Base-by-base conservation (phyloP, 2,888 invertebrate species). In the Portevinia maculata region DNA sequence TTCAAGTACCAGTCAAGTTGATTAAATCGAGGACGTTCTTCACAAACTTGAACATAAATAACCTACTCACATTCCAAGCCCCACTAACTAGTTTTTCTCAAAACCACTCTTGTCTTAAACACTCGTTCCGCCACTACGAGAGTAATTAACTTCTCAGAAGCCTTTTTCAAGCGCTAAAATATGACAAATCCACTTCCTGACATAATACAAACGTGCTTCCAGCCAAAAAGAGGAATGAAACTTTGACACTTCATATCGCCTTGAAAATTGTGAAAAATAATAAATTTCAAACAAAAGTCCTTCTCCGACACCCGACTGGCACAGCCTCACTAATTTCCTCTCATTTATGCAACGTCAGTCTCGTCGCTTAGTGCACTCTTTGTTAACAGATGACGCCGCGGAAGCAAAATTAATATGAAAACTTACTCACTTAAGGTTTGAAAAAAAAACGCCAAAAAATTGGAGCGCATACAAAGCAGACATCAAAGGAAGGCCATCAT, bases 401-500 rank as follows among this genome's bases (percentile, higher is more conserved):
- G 64, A 59, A 60, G 57, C 19, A 30, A 65, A 76, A 76, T 76
- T 76, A 75, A 81, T 70, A 70, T 64, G 48, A 65, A 70, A 81
- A 76, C 75, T 75, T 70, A 17, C 37, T 50, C 53, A 13, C 59
- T 37, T 30, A 13, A 52, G 44, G 50, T 1, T 21, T 48, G 17
- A n/a, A n/a, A 19, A 19, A 32, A 2, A 15, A 15, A 39, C 32
- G 41, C 39, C 44, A 13, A 34, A 60, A 60, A 60, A 65, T 60
- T 3, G 2, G 24, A 59, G 32, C 6, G 1, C 13, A 76, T 34
- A 37, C 46, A 69, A 46, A 59, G 24, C 37, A 41, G 30, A 41
- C 53, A 44, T 19, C 21, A 28, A 30, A 28, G 11, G 32, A 44
- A 48, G 11, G n/a, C 48, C 1, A n/a, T 41, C 24, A 13, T 6